These are phyloP conservation scores for Vollenhovia emeryi DNA, from an alignment of 1,140 invertebrate genomes.

Conservation along the genomic window DNA sequence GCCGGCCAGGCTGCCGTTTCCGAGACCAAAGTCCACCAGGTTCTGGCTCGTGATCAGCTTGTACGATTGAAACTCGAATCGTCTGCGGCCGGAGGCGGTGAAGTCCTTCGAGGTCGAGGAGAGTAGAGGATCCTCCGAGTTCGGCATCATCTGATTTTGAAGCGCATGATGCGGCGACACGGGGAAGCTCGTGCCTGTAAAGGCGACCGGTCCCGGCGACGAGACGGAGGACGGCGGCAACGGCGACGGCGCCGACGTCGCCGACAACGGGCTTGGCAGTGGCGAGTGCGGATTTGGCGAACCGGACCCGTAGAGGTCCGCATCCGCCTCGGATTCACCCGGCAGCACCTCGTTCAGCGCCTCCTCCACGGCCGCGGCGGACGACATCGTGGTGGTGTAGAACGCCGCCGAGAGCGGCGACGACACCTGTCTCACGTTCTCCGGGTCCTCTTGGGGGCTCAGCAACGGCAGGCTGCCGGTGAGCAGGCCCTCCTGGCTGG, in stretches of 20 bases:
- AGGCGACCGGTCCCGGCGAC: conserved; percentile 85
- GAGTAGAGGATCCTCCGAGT: conserved; percentile 93
- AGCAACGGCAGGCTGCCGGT: conserved; percentile 85
- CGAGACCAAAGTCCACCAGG: conserved; percentile 86
- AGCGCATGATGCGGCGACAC: conserved; percentile 86
- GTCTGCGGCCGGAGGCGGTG: conserved; percentile 86
- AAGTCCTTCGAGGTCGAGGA: conserved; percentile 94
- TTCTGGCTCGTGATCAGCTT: conserved; percentile 88
- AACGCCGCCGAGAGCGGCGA: conserved; percentile 92
- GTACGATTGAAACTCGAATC: conserved; percentile 88
- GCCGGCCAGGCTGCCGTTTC: conserved; percentile 86
- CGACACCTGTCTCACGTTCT: conserved; percentile 88
- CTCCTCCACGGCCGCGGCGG: conserved; percentile 93
- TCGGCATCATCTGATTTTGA: conserved; percentile 93
- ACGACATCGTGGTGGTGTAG: conserved; percentile 94
- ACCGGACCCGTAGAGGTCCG: conserved; percentile 86
- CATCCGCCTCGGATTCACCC: conserved; percentile 88
- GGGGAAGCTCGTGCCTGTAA: conserved; percentile 83
- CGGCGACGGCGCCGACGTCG: conserved; percentile 88
- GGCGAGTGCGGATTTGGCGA: conserved; percentile 88
- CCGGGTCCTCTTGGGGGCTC: conserved; percentile 85
- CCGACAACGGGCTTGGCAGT: conserved; percentile 87
- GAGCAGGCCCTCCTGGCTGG: conserved; percentile 91
- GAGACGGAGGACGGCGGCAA: conserved; percentile 86
- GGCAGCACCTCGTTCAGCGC: conserved; percentile 92